These are phyloP conservation scores for Brachionus angularis DNA, from an alignment of 1,140 invertebrate species.

Conservation along the genomic window DNA sequence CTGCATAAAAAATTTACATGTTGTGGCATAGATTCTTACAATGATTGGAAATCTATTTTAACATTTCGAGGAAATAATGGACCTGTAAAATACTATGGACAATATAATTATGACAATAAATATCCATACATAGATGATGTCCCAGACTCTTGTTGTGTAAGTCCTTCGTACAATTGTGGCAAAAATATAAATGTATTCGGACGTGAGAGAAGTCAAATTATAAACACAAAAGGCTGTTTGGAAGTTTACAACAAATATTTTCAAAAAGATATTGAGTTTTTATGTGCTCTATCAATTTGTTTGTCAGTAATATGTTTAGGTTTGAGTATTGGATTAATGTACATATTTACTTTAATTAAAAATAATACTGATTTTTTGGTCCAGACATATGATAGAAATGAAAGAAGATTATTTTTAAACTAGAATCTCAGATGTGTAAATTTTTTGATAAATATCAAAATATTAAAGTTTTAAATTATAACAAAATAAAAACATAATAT, in stretches of 20 bases:
- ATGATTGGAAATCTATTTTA: conserved; percentile 32
- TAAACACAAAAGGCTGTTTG: conserved; percentile 35
- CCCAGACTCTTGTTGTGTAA: conserved; percentile 33
- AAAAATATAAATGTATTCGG: conserved; percentile 42
- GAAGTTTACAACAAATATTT: neutral
- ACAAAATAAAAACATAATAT: too few species aligned
- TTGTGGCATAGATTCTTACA: conserved; percentile 23
- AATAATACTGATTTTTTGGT: neutral
- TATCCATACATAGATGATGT: conserved; percentile 42
- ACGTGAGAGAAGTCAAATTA: neutral
- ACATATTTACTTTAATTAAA: neutral
- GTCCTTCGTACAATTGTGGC: conserved; percentile 6
- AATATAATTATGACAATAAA: conserved; percentile 17
- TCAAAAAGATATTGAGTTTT: conserved; percentile 23
- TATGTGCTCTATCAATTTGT: neutral
- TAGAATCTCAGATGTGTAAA: neutral
- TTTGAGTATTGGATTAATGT: neutral
- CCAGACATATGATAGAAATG: neutral
- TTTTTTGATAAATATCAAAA: neutral
- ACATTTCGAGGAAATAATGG: conserved; percentile 11
- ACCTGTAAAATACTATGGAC: conserved; percentile 7
- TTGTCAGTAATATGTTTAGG: neutral
- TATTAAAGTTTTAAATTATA: neutral
- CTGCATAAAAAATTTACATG: conserved; percentile 16
- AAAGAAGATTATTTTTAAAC: neutral